These are phyloP conservation scores for Stenolophus ochropezus DNA, from an alignment of 2,888 invertebrate genomes.

Conservation along the genomic window DNA sequence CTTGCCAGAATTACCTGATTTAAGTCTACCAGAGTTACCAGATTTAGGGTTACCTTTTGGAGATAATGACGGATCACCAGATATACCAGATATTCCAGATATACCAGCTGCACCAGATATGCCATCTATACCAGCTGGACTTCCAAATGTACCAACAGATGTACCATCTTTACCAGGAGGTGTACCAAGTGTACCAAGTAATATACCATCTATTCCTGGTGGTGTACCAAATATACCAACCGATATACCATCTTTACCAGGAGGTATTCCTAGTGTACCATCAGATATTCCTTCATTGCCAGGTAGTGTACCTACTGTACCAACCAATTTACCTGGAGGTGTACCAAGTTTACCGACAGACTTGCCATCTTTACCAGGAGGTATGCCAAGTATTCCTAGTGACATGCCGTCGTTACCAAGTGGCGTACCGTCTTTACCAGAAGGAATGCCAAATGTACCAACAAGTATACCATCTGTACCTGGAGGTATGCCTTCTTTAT, in stretches of 20 bases:
- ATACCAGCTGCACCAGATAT: conserved; percentile 17
- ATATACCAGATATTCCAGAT: conserved; percentile 23
- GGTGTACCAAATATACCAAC: neutral
- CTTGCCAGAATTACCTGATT: conserved; percentile 12
- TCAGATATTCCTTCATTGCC: neutral
- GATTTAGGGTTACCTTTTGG: neutral
- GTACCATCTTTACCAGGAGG: neutral
- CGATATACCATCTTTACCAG: neutral
- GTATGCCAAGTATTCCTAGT: neutral
- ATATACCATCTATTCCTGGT: neutral
- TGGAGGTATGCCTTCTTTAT: neutral
- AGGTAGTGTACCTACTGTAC: neutral
- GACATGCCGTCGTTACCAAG: neutral
- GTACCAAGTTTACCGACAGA: neutral
- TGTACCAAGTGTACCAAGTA: neutral
- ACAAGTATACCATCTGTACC: neutral
- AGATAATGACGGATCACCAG: neutral
- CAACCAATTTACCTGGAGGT: neutral
- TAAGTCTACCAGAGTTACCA: conserved; percentile 5
- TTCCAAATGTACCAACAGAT: conserved; percentile 1
- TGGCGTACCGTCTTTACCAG: neutral
- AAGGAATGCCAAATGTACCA: neutral
- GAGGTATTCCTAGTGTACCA: neutral
- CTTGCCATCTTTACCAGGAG: neutral
- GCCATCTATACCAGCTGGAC: conserved; percentile 22